These are phyloP conservation scores for Blomia tropicalis DNA, from an alignment of 2,888 invertebrate species.

Conservation along the genomic window DNA sequence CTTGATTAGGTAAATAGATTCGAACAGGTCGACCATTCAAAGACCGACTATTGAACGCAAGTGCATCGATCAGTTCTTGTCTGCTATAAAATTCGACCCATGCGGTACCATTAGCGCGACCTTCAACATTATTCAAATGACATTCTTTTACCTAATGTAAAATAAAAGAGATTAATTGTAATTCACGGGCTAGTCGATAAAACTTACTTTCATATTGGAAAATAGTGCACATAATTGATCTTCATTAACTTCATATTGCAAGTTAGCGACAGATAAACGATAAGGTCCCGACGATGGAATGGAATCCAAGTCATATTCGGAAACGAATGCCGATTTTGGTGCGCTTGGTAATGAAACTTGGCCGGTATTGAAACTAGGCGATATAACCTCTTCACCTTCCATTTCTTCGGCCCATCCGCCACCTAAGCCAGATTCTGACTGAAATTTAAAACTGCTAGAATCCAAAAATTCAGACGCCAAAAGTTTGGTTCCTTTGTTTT, in stretches of 20 bases:
- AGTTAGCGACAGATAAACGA: background rate
- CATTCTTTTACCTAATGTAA: background rate
- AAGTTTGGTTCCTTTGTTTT: background rate
- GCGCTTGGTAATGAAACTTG: background rate
- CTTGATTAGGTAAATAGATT: background rate
- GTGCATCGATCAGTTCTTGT: background rate
- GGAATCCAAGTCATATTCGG: background rate
- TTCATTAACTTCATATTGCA: constrained; percentile 1
- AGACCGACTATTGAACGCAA: background rate
- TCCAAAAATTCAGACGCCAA: background rate
- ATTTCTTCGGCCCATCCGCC: background rate
- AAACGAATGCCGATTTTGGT: constrained; percentile 6
- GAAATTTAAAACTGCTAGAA: background rate
- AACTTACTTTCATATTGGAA: background rate
- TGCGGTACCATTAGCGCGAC: constrained; percentile 1
- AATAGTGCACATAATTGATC: background rate
- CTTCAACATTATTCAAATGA: constrained; percentile 1
- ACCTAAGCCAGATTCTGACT: too few species aligned
- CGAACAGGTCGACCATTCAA: background rate
- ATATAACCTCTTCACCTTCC: background rate
- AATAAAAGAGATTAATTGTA: too few species aligned
- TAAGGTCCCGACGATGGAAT: background rate
- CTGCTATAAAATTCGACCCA: background rate
- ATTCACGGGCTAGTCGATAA: too few species aligned
- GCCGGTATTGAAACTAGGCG: too few species aligned